Evolutionary conservation across 2,113 vertebrate genomes (phyloP).

Genomic region (Albula goreensis): DNA sequence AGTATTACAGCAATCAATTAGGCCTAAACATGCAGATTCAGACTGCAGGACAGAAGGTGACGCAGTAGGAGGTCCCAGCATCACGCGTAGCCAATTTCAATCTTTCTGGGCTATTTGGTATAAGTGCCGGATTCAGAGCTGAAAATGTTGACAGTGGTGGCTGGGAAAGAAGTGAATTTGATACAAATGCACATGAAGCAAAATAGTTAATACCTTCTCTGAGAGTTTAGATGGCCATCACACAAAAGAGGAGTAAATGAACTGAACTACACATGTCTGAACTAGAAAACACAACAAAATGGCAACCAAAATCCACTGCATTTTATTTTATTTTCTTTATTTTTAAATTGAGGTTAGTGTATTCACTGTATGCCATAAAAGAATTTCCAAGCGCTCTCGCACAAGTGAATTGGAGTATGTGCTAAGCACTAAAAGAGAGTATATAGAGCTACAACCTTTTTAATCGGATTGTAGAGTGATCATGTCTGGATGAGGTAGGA

Average conservation of each 20-base stretch:
- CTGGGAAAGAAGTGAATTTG: neutral
- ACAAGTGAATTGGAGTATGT: no score
- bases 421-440: no score
- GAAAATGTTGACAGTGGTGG: neutral
- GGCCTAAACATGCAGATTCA: slow-evolving; percentile 20
- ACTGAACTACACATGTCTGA: no score
- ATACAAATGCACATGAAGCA: neutral
- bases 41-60: slow-evolving; percentile 26
- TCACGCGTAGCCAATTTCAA: slow-evolving; percentile 10
- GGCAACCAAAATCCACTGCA: no score
- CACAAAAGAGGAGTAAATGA: no score
- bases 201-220: neutral
- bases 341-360: no score
- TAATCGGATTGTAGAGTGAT: neutral
- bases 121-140: neutral
- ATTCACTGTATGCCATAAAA: no score
- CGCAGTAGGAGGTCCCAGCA: neutral
- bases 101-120: neutral
- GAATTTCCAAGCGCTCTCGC: no score
- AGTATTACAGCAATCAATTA: slow-evolving; percentile 32
- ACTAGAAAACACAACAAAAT: no score
- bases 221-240: no score
- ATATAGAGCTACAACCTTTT: neutral
- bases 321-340: no score
- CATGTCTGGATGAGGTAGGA: neutral